phyloP scores from a whole-genome alignment of 1,140 invertebrate genomes.

The Vollenhovia emeryi region DNA sequence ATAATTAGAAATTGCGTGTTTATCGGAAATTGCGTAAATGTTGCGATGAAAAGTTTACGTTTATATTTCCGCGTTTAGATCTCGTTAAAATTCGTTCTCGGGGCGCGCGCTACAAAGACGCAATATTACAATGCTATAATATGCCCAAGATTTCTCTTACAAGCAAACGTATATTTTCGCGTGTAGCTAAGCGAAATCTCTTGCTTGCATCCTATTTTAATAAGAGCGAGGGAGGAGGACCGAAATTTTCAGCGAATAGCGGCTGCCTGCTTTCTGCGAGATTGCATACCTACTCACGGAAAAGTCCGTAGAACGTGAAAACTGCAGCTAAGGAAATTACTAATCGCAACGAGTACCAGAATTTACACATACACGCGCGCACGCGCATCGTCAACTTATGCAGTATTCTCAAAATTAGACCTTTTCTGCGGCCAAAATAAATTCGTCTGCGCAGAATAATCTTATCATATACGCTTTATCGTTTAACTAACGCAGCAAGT shows the following conservation, averaged over 20 bases:
- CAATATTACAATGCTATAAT: conserved; percentile 57
- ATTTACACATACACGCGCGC: neutral
- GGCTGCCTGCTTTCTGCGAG: conserved; percentile 51
- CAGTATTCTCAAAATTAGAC: neutral
- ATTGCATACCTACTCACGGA: conserved; percentile 53
- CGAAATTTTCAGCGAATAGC: conserved; percentile 53
- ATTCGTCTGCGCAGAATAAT: conserved; percentile 1
- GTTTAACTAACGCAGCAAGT: neutral
- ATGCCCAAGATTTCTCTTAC: conserved; percentile 48
- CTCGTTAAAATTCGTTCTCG: conserved; percentile 27
- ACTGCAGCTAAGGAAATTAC: conserved; percentile 58
- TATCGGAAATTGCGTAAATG: neutral
- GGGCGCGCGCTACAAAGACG: neutral
- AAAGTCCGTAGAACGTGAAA: conserved; percentile 42
- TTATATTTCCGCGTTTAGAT: neutral
- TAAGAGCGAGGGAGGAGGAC: conserved; percentile 37
- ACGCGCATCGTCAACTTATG: neutral
- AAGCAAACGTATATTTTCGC: conserved; percentile 45
- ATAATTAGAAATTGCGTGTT: neutral
- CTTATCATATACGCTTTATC: neutral
- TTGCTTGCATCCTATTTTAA: conserved; percentile 56
- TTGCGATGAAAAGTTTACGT: neutral
- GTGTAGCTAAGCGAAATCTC: conserved; percentile 53
- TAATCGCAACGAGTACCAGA: conserved; percentile 41
- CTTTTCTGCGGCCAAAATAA: conserved; percentile 1